A percentile compares a stretch with the other conserved stretches of the same genome.
Conservation (phyloP, 2,113 vertebrate genomes). For the Enhydra lutris region DNA sequence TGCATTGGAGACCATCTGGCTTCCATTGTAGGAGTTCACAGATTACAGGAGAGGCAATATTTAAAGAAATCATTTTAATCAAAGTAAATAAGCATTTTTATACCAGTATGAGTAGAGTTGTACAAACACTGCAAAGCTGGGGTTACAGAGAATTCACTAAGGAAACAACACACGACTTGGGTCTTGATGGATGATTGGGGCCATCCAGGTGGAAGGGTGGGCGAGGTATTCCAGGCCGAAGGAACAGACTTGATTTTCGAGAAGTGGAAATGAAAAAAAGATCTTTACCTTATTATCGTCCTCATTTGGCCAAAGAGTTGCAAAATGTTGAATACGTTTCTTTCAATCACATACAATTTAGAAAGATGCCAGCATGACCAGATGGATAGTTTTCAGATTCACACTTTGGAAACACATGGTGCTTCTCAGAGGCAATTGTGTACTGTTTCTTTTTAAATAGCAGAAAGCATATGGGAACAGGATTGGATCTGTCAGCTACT, state of each 20-base stretch:
- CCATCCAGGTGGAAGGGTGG: not conserved
- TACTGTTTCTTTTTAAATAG: slow-evolving; percentile 76
- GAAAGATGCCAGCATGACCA: slow-evolving; percentile 55
- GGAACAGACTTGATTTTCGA: not conserved
- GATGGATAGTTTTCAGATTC: slow-evolving; percentile 71
- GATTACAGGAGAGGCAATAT: not conserved
- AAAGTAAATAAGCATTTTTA: slow-evolving; percentile 28
- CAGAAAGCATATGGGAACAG: slow-evolving; percentile 75
- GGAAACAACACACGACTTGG: not conserved
- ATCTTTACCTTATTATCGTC: not conserved
- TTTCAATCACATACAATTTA: slow-evolving; percentile 56
- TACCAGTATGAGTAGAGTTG: not conserved
- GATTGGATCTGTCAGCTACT: slow-evolving; percentile 65
- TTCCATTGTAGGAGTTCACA: not conserved
- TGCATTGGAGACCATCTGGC: not conserved
- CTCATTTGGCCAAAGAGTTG: slow-evolving; percentile 19
- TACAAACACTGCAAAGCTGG: not conserved
- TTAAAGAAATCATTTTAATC: slow-evolving; percentile 20
- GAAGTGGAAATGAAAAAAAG: not conserved
- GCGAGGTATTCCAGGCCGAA: not conserved
- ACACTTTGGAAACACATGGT: slow-evolving; percentile 67
- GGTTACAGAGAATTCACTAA: not conserved
- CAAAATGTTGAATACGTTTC: slow-evolving; percentile 62
- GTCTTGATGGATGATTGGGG: not conserved
- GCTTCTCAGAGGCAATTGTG: slow-evolving; percentile 62